phyloP scores from a whole-genome alignment of 2,113 vertebrate genomes.

The Cyrtonyx montezumae region DNA sequence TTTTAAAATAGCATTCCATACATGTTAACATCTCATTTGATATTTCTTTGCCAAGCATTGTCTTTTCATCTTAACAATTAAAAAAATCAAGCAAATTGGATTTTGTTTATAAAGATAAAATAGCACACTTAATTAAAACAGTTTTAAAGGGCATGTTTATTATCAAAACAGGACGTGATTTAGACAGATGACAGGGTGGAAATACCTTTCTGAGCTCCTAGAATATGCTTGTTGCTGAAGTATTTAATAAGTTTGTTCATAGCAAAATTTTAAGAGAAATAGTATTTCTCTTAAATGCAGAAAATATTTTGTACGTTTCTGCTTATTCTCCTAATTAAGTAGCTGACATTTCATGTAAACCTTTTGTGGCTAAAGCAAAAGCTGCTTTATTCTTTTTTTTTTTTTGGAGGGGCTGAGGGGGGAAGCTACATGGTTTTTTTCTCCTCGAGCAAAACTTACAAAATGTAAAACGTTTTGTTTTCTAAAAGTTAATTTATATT shows the following conservation, averaged over 20 bases:
- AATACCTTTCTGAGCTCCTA: background rate
- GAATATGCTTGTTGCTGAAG: accelerated
- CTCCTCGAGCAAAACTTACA: background rate
- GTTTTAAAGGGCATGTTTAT: slow-evolving; percentile 11
- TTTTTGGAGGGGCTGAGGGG: background rate
- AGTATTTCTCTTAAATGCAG: background rate
- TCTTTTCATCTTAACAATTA: background rate
- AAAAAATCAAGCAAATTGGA: background rate
- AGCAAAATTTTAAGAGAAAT: background rate
- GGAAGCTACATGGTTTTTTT: background rate
- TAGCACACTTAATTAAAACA: background rate
- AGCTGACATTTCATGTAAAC: background rate
- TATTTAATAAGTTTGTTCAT: background rate
- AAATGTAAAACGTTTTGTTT: background rate
- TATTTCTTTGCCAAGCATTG: background rate
- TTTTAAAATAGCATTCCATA: background rate
- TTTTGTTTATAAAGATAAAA: slow-evolving; percentile 12
- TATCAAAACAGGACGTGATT: slow-evolving; percentile 8
- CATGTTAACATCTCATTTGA: background rate
- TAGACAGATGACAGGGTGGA: slow-evolving; percentile 19
- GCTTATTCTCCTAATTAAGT: background rate
- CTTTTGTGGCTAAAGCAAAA: background rate
- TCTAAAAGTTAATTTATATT: background rate
- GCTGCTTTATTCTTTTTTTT: background rate
- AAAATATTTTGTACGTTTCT: background rate